These are phyloP conservation scores for Scortum barcoo DNA, from an alignment of 2,113 vertebrate species.

Conservation along the genomic window DNA sequence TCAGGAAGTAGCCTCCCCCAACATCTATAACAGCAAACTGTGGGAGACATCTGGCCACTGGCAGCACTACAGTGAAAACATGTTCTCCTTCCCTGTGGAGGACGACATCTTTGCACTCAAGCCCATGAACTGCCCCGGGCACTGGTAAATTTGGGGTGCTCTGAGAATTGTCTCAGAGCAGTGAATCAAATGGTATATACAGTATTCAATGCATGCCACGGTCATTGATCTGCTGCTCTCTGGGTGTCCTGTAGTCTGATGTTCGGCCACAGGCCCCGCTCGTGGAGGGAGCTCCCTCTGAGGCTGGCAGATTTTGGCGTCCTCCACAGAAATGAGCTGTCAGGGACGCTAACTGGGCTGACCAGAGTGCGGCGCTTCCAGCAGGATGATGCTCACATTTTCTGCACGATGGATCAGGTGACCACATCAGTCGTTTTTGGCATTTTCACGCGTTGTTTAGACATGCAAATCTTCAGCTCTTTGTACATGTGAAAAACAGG, in stretches of 20 bases:
- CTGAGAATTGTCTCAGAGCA: not conserved
- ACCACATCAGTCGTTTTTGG: not conserved
- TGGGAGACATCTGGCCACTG: slow-evolving; percentile 96
- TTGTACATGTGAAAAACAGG: not conserved
- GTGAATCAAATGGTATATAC: not conserved
- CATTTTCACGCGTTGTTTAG: not conserved
- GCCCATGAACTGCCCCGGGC: slow-evolving; percentile 97
- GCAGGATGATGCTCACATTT: slow-evolving; percentile 97
- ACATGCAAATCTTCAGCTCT: not conserved
- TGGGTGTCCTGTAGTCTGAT: slow-evolving; percentile 86
- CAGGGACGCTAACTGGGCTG: slow-evolving; percentile 90
- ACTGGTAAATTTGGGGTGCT: slow-evolving; percentile 88
- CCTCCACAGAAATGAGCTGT: slow-evolving; percentile 95
- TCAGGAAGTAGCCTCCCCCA: slow-evolving; percentile 93
- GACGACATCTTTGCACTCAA: slow-evolving; percentile 94
- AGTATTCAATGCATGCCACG: not conserved
- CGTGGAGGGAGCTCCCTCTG: slow-evolving; percentile 95
- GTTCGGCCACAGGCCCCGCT: slow-evolving; percentile 93
- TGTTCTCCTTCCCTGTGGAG: slow-evolving; percentile 94
- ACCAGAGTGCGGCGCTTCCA: slow-evolving; percentile 94
- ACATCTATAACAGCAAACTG: slow-evolving; percentile 93
- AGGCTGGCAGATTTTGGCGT: slow-evolving; percentile 96
- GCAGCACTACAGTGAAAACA: slow-evolving; percentile 95
- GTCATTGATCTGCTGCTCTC: slow-evolving; percentile 1
- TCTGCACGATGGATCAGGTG: slow-evolving; percentile 95